Evolutionary conservation across 2,888 invertebrate species (phyloP).

Genomic region (Electrophaes corylata): DNA sequence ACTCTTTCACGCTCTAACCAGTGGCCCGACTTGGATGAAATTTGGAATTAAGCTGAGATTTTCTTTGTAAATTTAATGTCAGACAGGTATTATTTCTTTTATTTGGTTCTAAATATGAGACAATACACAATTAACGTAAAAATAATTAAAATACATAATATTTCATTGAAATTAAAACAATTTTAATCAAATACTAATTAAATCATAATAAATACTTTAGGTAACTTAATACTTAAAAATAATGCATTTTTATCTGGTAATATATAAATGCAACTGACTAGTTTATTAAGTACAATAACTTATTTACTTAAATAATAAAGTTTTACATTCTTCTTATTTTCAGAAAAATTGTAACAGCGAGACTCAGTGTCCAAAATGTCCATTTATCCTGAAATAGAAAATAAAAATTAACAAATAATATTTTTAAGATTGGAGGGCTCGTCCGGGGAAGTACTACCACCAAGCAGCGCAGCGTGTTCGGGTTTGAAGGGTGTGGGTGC

Average conservation of each 20-base stretch:
- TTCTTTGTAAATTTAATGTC: too few species aligned
- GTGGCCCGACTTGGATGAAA: too few species aligned
- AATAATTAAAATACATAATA: slow-evolving; percentile 3
- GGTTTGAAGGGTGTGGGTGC: too few species aligned
- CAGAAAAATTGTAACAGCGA: background rate
- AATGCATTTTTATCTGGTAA: background rate
- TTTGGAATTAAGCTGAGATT: too few species aligned
- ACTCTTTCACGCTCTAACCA: too few species aligned
- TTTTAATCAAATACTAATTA: too few species aligned
- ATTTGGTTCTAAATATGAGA: too few species aligned
- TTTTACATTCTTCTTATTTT: too few species aligned
- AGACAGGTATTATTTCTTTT: too few species aligned
- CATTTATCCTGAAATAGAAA: background rate
- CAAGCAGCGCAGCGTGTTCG: too few species aligned
- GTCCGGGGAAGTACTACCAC: too few species aligned
- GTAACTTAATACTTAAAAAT: background rate
- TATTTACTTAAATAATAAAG: background rate
- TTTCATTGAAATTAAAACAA: background rate
- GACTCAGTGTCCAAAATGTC: background rate
- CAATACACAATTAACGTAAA: slow-evolving; percentile 12
- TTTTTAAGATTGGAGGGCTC: too few species aligned
- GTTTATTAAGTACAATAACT: background rate
- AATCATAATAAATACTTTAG: background rate
- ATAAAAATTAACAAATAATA: background rate
- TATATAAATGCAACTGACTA: background rate